Conservation (phyloP, 2,113 vertebrate genomes). For the Tachuris rubrigastra region DNA sequence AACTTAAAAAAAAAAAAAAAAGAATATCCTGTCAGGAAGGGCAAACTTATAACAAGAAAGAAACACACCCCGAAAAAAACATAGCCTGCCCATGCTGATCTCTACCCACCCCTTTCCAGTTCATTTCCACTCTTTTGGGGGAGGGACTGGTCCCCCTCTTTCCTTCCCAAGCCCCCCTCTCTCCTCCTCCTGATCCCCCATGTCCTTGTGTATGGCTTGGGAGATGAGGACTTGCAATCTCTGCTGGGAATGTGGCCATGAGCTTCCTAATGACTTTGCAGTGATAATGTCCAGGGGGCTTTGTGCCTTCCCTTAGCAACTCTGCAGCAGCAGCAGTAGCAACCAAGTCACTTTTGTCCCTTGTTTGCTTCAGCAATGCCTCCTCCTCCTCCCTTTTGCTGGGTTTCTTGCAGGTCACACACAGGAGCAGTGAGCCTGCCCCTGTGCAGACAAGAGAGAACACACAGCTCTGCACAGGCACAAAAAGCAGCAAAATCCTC, state of each 20-base stretch:
- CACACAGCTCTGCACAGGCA: neutral
- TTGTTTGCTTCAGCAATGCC: conserved; percentile 34
- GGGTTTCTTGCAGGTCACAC: conserved; percentile 9
- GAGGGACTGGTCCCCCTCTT: neutral
- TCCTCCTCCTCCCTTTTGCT: neutral
- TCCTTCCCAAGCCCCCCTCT: neutral
- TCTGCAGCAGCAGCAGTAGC: conserved; percentile 8
- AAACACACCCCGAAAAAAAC: neutral
- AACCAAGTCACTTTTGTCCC: conserved; percentile 70
- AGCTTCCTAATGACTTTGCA: conserved; percentile 86
- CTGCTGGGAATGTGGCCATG: conserved; percentile 68
- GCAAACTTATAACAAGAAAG: conserved; percentile 7
- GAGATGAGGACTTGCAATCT: conserved; percentile 74
- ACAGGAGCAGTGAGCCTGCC: neutral
- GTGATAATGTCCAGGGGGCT: conserved; percentile 76
- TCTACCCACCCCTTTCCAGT: conserved; percentile 76
- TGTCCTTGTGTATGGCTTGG: conserved; percentile 59
- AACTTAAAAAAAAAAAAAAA: conserved; percentile 60
- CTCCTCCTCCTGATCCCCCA: neutral
- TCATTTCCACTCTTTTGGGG: conserved; percentile 72
- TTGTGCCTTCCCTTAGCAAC: conserved; percentile 56
- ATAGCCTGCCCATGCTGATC: conserved; percentile 22
- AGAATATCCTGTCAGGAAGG: conserved; percentile 24
- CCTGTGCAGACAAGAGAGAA: neutral
- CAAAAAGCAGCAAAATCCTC: neutral